A percentile compares a stretch with the other conserved stretches of the same genome.
phyloP scores from a whole-genome alignment of 1,140 invertebrate species.

The Babylonia areolata region DNA sequence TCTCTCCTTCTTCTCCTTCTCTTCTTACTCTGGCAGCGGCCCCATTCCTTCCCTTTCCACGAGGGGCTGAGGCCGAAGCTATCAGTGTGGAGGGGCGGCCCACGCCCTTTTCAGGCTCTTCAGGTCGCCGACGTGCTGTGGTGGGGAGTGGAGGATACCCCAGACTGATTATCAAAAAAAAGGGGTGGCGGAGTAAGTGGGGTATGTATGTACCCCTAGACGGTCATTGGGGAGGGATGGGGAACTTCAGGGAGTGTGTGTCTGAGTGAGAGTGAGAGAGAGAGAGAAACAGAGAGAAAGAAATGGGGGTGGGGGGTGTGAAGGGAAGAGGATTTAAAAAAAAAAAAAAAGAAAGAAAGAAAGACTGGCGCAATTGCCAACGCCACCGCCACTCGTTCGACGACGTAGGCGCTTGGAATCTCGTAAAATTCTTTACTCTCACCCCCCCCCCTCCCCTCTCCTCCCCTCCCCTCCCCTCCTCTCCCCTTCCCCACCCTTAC shows the following conservation, averaged over 20 bases:
- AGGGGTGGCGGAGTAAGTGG: no score
- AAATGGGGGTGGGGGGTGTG: neutral
- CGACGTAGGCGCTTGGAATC: neutral
- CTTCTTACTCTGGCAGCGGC: neutral
- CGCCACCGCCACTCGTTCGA: neutral
- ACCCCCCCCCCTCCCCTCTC: neutral
- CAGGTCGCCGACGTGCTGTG: neutral
- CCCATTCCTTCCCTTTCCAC: neutral
- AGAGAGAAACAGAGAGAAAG: neutral
- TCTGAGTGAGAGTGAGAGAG: neutral
- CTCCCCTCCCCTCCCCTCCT: neutral
- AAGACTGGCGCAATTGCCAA: neutral
- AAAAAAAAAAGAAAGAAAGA: slow-evolving; percentile 4
- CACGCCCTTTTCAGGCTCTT: neutral
- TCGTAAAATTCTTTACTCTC: neutral
- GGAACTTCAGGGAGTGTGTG: no score
- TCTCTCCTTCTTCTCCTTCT: neutral
- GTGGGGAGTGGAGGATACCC: neutral
- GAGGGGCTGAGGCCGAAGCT: neutral
- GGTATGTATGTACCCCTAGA: neutral
- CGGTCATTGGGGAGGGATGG: neutral
- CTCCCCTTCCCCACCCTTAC: no score
- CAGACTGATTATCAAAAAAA: neutral
- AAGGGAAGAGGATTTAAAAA: neutral
- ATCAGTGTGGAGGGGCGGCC: neutral